Evolutionary conservation across 2,797 vertebrate genomes (phyloP).

Genomic region (Cuculus canorus): DNA sequence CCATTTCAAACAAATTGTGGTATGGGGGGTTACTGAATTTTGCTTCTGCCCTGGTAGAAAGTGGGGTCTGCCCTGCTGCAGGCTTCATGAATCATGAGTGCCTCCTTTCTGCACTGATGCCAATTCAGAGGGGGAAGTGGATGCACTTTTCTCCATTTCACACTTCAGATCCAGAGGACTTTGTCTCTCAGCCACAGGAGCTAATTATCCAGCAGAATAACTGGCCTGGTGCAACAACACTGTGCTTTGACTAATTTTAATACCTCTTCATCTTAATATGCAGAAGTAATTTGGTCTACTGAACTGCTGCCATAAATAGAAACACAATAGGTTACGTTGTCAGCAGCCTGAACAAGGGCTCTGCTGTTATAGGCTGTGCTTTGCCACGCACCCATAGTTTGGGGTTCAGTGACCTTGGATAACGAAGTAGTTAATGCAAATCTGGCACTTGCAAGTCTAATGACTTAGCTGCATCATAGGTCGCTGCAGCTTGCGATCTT

Average conservation of each 20-base stretch:
- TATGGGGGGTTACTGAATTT: not conserved
- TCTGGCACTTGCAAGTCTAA: not conserved
- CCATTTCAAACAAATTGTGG: not conserved
- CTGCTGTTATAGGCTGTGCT: not conserved
- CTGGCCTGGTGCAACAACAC: not conserved
- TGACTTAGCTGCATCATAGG: accelerated
- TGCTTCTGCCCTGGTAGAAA: not conserved
- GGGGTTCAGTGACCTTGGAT: slow-evolving; percentile 25
- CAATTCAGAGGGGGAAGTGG: not conserved
- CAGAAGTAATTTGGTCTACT: slow-evolving; percentile 37
- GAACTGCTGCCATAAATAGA: slow-evolving; percentile 26
- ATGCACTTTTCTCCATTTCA: not conserved
- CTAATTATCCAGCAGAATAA: slow-evolving; percentile 23
- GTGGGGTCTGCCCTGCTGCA: not conserved
- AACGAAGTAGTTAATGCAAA: not conserved
- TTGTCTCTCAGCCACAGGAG: not conserved
- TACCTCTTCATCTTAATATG: slow-evolving; percentile 45
- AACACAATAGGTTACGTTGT: not conserved
- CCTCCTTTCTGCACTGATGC: not conserved
- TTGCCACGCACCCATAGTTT: not conserved
- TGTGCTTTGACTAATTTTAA: slow-evolving; percentile 42
- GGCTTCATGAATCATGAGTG: accelerated
- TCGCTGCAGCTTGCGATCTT: not conserved
- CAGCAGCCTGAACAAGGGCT: not conserved
- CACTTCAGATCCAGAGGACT: not conserved